These are phyloP conservation scores for Catagonus wagneri DNA, from an alignment of 2,113 vertebrate species.

Conservation along the genomic window DNA sequence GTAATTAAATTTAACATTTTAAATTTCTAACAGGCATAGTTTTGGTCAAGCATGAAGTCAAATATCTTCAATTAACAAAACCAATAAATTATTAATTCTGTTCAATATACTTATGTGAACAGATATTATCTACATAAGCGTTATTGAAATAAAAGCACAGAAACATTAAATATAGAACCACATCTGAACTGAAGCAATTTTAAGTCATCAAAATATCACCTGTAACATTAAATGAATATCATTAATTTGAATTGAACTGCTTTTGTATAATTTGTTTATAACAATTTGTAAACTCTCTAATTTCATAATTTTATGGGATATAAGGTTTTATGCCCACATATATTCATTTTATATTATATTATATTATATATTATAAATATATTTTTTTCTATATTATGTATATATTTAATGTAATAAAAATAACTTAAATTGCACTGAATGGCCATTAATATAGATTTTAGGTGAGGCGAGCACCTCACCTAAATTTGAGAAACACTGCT, in stretches of 20 bases:
- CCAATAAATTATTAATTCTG: background rate
- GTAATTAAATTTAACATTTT: slow-evolving; percentile 20
- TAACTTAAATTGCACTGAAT: slow-evolving; percentile 4
- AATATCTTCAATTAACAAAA: slow-evolving; percentile 44
- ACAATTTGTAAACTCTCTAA: slow-evolving; percentile 20
- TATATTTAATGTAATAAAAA: background rate
- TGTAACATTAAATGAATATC: background rate
- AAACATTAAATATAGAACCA: background rate
- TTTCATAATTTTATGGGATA: background rate
- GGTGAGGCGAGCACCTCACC: background rate
- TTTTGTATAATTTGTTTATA: background rate
- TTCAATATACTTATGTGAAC: background rate
- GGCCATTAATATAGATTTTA: background rate
- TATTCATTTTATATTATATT: no score
- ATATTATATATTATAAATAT: background rate
- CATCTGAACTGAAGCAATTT: background rate
- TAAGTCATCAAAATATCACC: background rate
- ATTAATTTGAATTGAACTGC: slow-evolving; percentile 31
- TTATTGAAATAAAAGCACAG: slow-evolving; percentile 16
- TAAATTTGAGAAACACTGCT: background rate
- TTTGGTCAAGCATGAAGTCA: background rate
- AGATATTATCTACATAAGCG: background rate
- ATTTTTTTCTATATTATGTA: background rate
- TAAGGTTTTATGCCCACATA: background rate
- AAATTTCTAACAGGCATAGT: background rate